These are phyloP conservation scores for Pammene fasciana DNA, from an alignment of 2,888 invertebrate species.

Conservation along the genomic window DNA sequence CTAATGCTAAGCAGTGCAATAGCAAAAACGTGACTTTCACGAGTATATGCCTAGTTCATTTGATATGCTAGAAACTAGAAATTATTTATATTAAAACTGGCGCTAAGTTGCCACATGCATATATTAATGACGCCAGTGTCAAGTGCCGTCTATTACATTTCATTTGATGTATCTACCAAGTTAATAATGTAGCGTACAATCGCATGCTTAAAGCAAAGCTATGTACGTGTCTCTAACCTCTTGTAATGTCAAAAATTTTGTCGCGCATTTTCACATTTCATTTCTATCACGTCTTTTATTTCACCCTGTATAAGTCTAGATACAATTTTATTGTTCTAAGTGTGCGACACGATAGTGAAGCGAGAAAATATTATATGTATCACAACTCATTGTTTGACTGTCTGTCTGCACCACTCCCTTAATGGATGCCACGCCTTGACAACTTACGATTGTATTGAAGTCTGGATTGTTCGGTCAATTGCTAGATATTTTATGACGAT, in stretches of 20 bases:
- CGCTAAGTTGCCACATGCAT: conserved; percentile 24
- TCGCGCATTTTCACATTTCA: not conserved
- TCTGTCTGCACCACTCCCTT: conserved; percentile 33
- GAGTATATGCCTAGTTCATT: not conserved
- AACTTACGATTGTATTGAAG: conserved; percentile 24
- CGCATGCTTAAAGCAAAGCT: too few relatives aligned
- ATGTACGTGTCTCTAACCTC: too few relatives aligned
- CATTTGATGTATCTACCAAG: not conserved
- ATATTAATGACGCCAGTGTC: conserved; percentile 35
- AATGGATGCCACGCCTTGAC: conserved; percentile 36
- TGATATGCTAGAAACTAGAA: conserved; percentile 20
- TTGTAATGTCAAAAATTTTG: too few relatives aligned
- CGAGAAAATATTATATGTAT: conserved; percentile 25
- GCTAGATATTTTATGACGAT: conserved; percentile 8
- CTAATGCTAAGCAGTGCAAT: not conserved
- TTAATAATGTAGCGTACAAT: not conserved
- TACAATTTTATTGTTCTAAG: not conserved
- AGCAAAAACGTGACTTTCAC: not conserved
- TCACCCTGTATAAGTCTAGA: not conserved
- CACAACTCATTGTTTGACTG: conserved; percentile 35
- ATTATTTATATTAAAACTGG: conserved; percentile 8
- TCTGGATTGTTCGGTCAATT: conserved; percentile 16
- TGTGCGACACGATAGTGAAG: conserved; percentile 24
- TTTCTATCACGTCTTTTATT: not conserved
- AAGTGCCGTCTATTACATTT: conserved; percentile 13